These are phyloP conservation scores for Dichetophora obliterata DNA, from an alignment of 2,888 invertebrate genomes.

Conservation along the genomic window DNA sequence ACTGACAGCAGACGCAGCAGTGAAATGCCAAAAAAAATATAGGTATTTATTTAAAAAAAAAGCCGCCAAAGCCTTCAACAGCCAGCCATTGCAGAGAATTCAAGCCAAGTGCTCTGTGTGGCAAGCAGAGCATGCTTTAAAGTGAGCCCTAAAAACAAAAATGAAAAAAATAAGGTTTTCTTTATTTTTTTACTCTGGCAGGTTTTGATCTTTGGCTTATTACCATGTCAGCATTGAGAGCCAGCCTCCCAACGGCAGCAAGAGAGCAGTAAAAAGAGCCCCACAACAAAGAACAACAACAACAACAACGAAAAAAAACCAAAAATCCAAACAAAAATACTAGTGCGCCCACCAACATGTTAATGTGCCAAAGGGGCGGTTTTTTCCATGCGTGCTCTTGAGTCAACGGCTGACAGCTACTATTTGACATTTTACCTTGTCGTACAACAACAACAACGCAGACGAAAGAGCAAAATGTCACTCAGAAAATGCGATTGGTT, in stretches of 20 bases:
- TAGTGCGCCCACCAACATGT: background rate
- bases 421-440: slow-evolving; percentile 68
- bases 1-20: slow-evolving; percentile 49
- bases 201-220: slow-evolving; percentile 65
- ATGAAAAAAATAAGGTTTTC: background rate
- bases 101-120: background rate
- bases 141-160: background rate
- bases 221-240: slow-evolving; percentile 63
- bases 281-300: slow-evolving; percentile 3
- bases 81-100: slow-evolving; percentile 30
- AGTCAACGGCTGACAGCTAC: slow-evolving; percentile 64
- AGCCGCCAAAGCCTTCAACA: slow-evolving; percentile 25
- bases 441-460: slow-evolving; percentile 45
- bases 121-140: background rate
- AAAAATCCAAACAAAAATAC: slow-evolving; percentile 3
- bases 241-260: slow-evolving; percentile 44
- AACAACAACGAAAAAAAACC: slow-evolving; percentile 21
- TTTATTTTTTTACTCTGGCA: background rate
- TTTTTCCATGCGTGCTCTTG: slow-evolving; percentile 50
- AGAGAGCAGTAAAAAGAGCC: background rate
- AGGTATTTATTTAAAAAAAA: background rate
- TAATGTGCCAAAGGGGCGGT: slow-evolving; percentile 57
- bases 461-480: slow-evolving; percentile 65
- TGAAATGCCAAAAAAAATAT: slow-evolving; percentile 4
- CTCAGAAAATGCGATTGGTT: slow-evolving; percentile 68